Percentiles rank a stretch among this genome's conserved stretches.
Evolutionary conservation across 2,113 vertebrate genomes (phyloP).

Genomic region (Carettochelys insculpta): DNA sequence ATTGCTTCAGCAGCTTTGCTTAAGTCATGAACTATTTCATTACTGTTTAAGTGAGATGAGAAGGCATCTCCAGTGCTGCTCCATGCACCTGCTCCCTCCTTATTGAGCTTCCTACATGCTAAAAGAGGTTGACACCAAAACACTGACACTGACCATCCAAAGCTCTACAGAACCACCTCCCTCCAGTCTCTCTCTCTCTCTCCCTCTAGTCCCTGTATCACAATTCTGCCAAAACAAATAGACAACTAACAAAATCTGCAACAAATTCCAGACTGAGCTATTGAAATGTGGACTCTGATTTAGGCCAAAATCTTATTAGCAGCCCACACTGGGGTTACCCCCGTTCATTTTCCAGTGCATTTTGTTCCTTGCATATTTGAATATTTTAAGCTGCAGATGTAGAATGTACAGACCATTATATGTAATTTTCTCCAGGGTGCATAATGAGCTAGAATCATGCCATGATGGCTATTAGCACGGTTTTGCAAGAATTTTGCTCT

Average conservation of each 20-base stretch:
- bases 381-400: slow-evolving; percentile 66
- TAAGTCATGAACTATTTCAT: neutral
- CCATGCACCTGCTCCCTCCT: neutral
- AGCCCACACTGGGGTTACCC: slow-evolving; percentile 39
- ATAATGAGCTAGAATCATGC: slow-evolving; percentile 70
- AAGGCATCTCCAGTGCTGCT: neutral
- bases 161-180: neutral
- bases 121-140: neutral
- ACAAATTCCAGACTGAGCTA: slow-evolving; percentile 33
- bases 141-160: neutral
- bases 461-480: slow-evolving; percentile 64
- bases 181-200: neutral
- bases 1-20: neutral
- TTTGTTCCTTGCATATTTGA: slow-evolving; percentile 63
- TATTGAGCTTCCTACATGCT: neutral
- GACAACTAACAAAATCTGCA: neutral
- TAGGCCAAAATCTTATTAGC: slow-evolving; percentile 53
- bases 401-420: slow-evolving; percentile 69
- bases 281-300: slow-evolving; percentile 57
- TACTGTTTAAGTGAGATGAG: neutral
- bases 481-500: slow-evolving; percentile 59
- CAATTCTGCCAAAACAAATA: slow-evolving; percentile 15
- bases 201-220: neutral
- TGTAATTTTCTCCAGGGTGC: slow-evolving; percentile 69
- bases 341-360: slow-evolving; percentile 58